Conservation (phyloP, 1,140 invertebrate genomes). For the Drosophila chauvacae region DNA sequence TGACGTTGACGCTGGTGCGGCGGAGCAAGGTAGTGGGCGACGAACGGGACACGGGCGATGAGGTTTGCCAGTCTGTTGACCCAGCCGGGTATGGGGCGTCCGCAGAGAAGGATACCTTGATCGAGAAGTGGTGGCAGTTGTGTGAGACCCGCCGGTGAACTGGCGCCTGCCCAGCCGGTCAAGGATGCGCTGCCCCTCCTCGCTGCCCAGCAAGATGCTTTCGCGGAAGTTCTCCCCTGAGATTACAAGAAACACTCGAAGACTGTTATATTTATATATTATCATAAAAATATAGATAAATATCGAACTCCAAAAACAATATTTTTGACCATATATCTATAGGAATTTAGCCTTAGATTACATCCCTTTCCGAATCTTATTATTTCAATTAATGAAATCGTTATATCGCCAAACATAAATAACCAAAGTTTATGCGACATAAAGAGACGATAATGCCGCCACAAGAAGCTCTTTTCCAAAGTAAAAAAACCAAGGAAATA, state of each 20-base stretch:
- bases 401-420: neutral
- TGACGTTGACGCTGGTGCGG: neutral
- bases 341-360: neutral
- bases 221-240: too few relatives aligned
- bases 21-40: constrained; percentile 93
- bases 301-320: too few relatives aligned
- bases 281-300: too few relatives aligned
- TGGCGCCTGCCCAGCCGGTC: constrained; percentile 92
- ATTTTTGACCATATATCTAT: neutral
- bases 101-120: constrained; percentile 95
- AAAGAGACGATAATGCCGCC: neutral
- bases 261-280: too few relatives aligned
- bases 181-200: constrained; percentile 95
- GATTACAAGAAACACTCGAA: too few relatives aligned
- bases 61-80: constrained; percentile 98
- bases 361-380: neutral
- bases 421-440: neutral
- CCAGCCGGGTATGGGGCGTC: constrained; percentile 97
- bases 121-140: constrained; percentile 99
- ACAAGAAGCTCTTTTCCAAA: neutral
- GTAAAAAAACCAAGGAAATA: neutral
- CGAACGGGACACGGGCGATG: constrained; percentile 97
- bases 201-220: constrained; percentile 87
- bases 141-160: constrained; percentile 96
- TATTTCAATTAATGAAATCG: neutral